A percentile compares a stretch with the other conserved stretches of the same genome.
Evolutionary conservation across 2,888 invertebrate species (phyloP).

Genomic region (Conistra vaccinii): DNA sequence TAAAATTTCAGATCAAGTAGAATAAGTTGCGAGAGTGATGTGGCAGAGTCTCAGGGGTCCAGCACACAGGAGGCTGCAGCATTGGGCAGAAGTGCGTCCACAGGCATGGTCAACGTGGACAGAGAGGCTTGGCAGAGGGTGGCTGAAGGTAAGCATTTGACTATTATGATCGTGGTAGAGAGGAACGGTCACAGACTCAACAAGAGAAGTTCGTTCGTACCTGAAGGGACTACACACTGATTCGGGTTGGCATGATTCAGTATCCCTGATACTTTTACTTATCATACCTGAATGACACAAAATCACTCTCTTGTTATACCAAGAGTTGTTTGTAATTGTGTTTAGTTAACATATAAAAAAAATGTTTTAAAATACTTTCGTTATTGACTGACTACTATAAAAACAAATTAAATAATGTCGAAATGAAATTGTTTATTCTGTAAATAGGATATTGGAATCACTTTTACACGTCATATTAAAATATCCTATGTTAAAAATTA

Average conservation of each 20-base stretch:
- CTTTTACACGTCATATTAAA: no score
- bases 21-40: conserved; percentile 92
- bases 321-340: neutral
- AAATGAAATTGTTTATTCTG: no score
- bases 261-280: neutral
- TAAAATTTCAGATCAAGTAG: conserved; percentile 91
- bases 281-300: neutral
- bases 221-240: neutral
- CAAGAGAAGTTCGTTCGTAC: neutral
- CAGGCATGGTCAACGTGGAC: conserved; percentile 94
- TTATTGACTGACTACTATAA: neutral
- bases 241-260: neutral
- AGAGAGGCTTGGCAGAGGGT: conserved; percentile 91
- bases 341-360: neutral
- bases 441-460: no score
- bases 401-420: neutral
- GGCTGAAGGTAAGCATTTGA: conserved; percentile 78
- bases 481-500: no score
- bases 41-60: conserved; percentile 80
- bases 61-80: conserved; percentile 81
- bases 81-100: conserved; percentile 94
- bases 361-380: neutral
- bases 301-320: neutral
- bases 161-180: neutral
- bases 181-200: neutral